Percentiles rank a stretch among this genome's conserved stretches.
These are phyloP conservation scores for Lithophane leautieri DNA, from an alignment of 2,888 invertebrate species.

Conservation along the genomic window DNA sequence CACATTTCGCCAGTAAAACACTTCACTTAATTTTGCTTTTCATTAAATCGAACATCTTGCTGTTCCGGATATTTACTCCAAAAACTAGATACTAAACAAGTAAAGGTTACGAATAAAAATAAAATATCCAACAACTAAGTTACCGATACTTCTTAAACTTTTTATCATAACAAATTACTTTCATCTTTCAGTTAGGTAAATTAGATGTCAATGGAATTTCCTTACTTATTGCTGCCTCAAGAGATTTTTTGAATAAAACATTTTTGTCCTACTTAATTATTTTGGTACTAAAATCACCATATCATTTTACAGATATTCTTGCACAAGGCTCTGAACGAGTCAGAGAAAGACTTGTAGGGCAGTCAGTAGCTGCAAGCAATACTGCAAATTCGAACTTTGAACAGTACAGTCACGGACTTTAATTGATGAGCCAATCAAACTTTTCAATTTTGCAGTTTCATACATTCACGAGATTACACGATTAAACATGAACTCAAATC, in stretches of 20 bases:
- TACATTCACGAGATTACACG: no score
- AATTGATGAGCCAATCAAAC: no score
- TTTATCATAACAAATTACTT: conserved; percentile 1
- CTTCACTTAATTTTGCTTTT: background rate
- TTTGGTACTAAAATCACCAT: background rate
- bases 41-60: conserved; percentile 7
- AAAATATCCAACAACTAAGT: conserved; percentile 2
- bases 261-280: background rate
- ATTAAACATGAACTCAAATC: no score
- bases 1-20: background rate
- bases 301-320: background rate
- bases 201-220: background rate
- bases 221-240: background rate
- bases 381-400: background rate
- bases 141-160: conserved; percentile 8
- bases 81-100: background rate
- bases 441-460: no score
- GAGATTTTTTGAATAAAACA: background rate
- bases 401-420: no score
- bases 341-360: background rate
- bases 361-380: background rate
- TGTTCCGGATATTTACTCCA: background rate
- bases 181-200: background rate
- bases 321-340: no score
- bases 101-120: background rate